Conservation (phyloP, 2,113 vertebrate species). For the Pomatorhinus ruficollis region DNA sequence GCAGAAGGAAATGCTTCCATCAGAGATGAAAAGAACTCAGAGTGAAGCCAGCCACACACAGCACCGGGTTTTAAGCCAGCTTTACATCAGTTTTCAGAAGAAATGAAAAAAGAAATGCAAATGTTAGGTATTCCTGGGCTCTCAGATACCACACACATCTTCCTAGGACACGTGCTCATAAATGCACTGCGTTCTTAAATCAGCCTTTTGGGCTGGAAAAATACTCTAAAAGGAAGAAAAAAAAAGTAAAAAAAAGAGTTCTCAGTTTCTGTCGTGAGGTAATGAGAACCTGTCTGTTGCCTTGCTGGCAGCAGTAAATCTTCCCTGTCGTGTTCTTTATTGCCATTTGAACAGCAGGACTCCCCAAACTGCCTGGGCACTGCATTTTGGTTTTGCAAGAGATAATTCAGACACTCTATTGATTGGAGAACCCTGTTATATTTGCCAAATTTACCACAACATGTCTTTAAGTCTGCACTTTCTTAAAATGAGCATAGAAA, state of each 20-base stretch:
- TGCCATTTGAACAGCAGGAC: background rate
- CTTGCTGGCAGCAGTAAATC: constrained; percentile 9
- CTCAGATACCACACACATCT: background rate
- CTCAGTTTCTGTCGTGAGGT: background rate
- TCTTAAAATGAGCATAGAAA: background rate
- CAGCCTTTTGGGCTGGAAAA: background rate
- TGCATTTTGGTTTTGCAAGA: background rate
- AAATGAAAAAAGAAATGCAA: background rate
- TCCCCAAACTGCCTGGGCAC: background rate
- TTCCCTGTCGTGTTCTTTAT: background rate
- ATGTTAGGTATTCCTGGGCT: background rate
- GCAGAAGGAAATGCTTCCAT: constrained; percentile 40
- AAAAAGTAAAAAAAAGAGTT: background rate
- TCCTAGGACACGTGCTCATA: background rate
- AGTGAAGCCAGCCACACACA: background rate
- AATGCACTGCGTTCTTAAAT: background rate
- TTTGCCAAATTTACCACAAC: background rate
- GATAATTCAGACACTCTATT: background rate
- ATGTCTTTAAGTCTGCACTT: background rate
- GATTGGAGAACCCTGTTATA: background rate
- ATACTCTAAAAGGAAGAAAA: background rate
- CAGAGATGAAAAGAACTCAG: constrained; percentile 36
- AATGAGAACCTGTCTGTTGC: background rate
- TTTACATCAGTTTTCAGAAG: background rate
- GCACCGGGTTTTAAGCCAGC: background rate